Evolutionary conservation across 2,797 vertebrate species (phyloP).

Genomic region (Potorous gilbertii): DNA sequence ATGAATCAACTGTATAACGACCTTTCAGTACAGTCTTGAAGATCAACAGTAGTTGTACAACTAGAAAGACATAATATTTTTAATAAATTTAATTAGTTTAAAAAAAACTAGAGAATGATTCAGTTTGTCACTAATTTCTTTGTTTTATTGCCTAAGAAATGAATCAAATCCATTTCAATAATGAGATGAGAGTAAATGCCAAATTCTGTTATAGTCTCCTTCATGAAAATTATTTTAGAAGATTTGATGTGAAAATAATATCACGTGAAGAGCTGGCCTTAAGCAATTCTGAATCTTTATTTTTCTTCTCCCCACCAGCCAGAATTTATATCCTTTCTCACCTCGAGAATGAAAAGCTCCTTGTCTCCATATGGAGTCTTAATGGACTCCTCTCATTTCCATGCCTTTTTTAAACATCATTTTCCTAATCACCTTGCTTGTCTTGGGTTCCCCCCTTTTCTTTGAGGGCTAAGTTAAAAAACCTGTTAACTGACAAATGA

Average conservation of each 20-base stretch:
- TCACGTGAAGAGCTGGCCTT: not conserved
- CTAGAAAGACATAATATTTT: not conserved
- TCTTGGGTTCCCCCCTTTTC: not conserved
- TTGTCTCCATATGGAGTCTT: not conserved
- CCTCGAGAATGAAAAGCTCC: not conserved
- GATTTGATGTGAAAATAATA: not conserved
- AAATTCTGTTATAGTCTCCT: constrained; percentile 24
- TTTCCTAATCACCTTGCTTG: not conserved
- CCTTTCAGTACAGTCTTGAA: not conserved
- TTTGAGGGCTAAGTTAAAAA: not conserved
- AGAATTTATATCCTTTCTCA: not conserved
- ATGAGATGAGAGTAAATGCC: not conserved
- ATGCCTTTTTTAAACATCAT: not conserved
- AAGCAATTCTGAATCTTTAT: not conserved
- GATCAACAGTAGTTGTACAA: not conserved
- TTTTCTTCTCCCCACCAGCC: not conserved
- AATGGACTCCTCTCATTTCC: not conserved
- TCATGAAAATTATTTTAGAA: constrained; percentile 23
- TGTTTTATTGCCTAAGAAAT: constrained; percentile 3
- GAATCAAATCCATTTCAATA: not conserved
- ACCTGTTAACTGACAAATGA: not conserved
- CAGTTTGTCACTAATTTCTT: not conserved
- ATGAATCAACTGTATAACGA: not conserved
- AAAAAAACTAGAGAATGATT: not conserved
- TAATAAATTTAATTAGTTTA: constrained; percentile 17